Evolutionary conservation across 2,797 vertebrate genomes (phyloP).

Genomic region (Macrochelys suwanniensis): DNA sequence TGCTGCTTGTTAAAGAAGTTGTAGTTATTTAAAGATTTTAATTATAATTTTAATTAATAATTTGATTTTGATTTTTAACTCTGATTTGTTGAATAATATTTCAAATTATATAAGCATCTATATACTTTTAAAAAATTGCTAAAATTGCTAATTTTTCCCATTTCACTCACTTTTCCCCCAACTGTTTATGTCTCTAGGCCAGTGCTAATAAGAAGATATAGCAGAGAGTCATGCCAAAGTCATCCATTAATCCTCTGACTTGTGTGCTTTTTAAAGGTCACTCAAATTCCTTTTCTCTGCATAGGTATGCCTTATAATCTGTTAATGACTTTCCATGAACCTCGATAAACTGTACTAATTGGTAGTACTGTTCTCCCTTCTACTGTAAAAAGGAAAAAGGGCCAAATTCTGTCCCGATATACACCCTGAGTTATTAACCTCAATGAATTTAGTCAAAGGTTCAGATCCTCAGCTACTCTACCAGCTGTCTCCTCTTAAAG

Average conservation of each 20-base stretch:
- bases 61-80: not conserved
- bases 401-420: not conserved
- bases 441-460: not conserved
- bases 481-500: not conserved
- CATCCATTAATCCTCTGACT: not conserved
- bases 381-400: not conserved
- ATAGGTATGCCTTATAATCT: not conserved
- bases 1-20: no score
- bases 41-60: not conserved
- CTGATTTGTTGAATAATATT: not conserved
- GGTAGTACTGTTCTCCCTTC: not conserved
- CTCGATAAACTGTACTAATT: not conserved
- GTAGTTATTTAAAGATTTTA: not conserved
- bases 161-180: not conserved
- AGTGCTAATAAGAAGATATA: not conserved
- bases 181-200: not conserved
- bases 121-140: not conserved
- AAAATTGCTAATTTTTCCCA: rapidly evolving
- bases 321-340: not conserved
- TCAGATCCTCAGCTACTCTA: not conserved
- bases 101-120: not conserved
- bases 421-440: not conserved
- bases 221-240: not conserved
- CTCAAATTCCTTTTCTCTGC: not conserved
- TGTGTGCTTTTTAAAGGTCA: not conserved